phyloP scores from a whole-genome alignment of 2,797 vertebrate species.

The Chelon labrosus region DNA sequence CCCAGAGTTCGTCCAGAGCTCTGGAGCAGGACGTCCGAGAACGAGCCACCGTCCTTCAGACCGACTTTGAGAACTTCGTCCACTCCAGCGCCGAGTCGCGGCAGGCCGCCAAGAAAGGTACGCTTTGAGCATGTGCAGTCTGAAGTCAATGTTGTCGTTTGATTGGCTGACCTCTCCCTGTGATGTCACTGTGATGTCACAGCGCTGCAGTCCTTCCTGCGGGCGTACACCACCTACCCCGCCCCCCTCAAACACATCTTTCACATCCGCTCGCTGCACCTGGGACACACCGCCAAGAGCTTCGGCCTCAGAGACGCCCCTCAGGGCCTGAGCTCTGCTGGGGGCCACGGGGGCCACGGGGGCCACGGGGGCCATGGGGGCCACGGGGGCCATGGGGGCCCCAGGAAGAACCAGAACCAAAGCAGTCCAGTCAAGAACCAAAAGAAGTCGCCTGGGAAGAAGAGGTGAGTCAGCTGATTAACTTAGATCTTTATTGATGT shows the following conservation, averaged over 20 bases:
- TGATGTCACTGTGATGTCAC: conserved; percentile 37
- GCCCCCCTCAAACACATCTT: conserved; percentile 91
- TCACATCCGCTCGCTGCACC: conserved; percentile 91
- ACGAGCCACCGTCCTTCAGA: conserved; percentile 93
- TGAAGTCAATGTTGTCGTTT: neutral
- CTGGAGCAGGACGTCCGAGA: conserved; percentile 88
- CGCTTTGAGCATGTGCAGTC: neutral
- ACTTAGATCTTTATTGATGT: too few species aligned
- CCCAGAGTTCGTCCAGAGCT: conserved; percentile 79
- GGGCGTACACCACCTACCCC: conserved; percentile 93
- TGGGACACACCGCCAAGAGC: conserved; percentile 96
- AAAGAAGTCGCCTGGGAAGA: neutral
- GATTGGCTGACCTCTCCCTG: conserved; percentile 6
- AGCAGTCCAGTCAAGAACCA: neutral
- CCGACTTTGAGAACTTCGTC: conserved; percentile 90
- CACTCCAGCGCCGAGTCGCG: conserved; percentile 81
- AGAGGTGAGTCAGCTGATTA: conserved; percentile 34
- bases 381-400: conserved; percentile 27
- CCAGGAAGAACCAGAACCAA: too few species aligned
- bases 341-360: neutral
- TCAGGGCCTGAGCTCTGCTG: conserved; percentile 75
- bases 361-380: conserved; percentile 27
- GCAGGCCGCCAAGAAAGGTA: conserved; percentile 92
- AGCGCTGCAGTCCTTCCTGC: conserved; percentile 95
- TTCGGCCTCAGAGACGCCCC: conserved; percentile 95